Percentiles rank a stretch among this genome's conserved stretches.
These are phyloP conservation scores for Ophion costatus DNA, from an alignment of 2,888 invertebrate genomes.

Conservation along the genomic window DNA sequence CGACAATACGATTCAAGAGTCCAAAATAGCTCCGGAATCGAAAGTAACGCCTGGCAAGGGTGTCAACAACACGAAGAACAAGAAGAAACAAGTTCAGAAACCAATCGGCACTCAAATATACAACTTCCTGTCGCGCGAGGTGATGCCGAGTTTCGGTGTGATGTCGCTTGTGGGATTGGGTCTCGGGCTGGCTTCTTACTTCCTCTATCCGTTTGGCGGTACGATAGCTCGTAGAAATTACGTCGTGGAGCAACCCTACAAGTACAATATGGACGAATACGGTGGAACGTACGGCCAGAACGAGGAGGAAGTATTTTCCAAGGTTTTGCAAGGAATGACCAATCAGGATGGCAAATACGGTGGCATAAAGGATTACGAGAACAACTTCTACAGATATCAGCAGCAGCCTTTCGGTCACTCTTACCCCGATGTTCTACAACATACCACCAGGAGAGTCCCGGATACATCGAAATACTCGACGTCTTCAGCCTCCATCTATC, in stretches of 20 bases:
- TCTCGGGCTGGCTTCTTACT: constrained; percentile 90
- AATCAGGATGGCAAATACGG: constrained; percentile 68
- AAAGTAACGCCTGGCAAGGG: constrained; percentile 80
- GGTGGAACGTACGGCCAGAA: constrained; percentile 88
- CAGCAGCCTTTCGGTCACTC: constrained; percentile 72
- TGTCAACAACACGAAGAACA: constrained; percentile 85
- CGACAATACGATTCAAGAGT: constrained; percentile 79
- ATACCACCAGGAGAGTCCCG: constrained; percentile 78
- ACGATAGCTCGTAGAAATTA: constrained; percentile 87
- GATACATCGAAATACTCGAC: constrained; percentile 70
- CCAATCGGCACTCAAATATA: constrained; percentile 90
- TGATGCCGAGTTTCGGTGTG: constrained; percentile 92
- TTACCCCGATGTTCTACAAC: constrained; percentile 83
- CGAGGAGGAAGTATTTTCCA: constrained; percentile 91
- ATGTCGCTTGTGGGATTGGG: constrained; percentile 89
- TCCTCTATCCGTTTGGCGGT: constrained; percentile 90
- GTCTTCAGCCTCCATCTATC: constrained; percentile 68
- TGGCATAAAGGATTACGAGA: constrained; percentile 73
- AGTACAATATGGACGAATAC: constrained; percentile 89
- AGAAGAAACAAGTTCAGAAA: constrained; percentile 84
- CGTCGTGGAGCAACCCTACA: constrained; percentile 85
- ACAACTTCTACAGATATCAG: constrained; percentile 77
- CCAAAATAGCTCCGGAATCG: constrained; percentile 81
- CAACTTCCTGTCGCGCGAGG: constrained; percentile 91
- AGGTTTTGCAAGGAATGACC: constrained; percentile 89